Evolutionary conservation across 1,140 invertebrate genomes (phyloP).

Genomic region (Anastrepha obliqua): DNA sequence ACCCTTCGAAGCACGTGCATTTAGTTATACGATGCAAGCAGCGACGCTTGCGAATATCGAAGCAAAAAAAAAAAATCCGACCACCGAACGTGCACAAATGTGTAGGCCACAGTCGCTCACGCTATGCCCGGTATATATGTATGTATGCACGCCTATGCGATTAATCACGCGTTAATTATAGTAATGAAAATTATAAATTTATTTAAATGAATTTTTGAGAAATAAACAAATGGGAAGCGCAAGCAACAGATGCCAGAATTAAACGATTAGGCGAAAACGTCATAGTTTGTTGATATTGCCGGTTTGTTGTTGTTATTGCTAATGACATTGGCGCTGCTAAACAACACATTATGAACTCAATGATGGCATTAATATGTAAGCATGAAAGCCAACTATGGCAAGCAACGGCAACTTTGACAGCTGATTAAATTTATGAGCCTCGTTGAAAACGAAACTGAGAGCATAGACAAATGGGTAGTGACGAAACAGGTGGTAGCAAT

Average conservation of each 20-base stretch:
- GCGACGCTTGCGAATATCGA: not conserved
- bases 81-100: not conserved
- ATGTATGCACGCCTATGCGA: not conserved
- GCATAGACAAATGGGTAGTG: constrained; percentile 22
- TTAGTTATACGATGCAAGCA: not conserved
- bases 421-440: constrained; percentile 46
- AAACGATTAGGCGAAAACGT: not conserved
- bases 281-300: constrained; percentile 1
- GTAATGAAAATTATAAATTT: not conserved
- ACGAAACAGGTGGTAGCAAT: constrained; percentile 40
- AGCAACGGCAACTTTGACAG: constrained; percentile 14
- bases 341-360: constrained; percentile 18
- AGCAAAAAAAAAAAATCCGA: not conserved
- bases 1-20: not conserved
- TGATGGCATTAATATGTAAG: constrained; percentile 34
- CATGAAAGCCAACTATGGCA: constrained; percentile 12
- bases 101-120: too few species aligned
- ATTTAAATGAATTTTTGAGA: not conserved
- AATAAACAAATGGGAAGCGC: not conserved
- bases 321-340: constrained; percentile 13
- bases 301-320: not conserved
- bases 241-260: not conserved
- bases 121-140: not conserved
- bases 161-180: constrained; percentile 16
- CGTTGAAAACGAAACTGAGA: constrained; percentile 32